Conservation (phyloP, 1,140 invertebrate species). For the Atta colombica region DNA sequence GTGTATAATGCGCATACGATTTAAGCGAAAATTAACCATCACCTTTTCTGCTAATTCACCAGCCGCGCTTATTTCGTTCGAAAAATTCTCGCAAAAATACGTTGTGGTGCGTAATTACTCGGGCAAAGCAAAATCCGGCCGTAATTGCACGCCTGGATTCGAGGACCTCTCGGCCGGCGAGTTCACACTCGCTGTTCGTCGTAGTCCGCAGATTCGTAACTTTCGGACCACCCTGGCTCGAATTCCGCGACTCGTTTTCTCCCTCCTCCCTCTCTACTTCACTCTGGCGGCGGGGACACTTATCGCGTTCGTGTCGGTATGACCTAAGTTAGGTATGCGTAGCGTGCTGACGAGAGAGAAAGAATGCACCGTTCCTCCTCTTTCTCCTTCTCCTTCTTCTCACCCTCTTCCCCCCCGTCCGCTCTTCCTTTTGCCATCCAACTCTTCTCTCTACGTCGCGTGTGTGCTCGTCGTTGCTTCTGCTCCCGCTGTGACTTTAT, state of each 20-base stretch:
- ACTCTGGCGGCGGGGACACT: constrained; percentile 72
- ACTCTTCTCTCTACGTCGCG: constrained; percentile 56
- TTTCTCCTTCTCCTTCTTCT: neutral
- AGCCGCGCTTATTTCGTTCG: neutral
- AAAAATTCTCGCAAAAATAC: constrained; percentile 44
- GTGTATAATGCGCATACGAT: neutral
- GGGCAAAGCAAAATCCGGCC: constrained; percentile 27
- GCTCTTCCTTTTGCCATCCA: constrained; percentile 6
- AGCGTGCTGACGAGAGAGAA: constrained; percentile 54
- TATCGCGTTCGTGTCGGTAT: constrained; percentile 75
- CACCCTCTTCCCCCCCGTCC: neutral
- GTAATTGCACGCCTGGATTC: constrained; percentile 41
- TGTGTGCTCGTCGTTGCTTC: constrained; percentile 73
- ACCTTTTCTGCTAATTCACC: constrained; percentile 5
- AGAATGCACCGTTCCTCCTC: constrained; percentile 31
- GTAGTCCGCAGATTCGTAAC: constrained; percentile 65
- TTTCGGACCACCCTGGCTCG: constrained; percentile 78
- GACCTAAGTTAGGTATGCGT: constrained; percentile 76
- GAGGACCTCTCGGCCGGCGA: constrained; percentile 1
- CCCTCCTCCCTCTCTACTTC: neutral
- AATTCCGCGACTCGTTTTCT: constrained; percentile 77
- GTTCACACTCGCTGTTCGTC: constrained; percentile 50
- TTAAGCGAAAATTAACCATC: neutral
- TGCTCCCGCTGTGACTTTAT: constrained; percentile 71
- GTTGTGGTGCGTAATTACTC: constrained; percentile 11